Evolutionary conservation across 2,113 vertebrate species (phyloP).

Genomic region (Tyto alba): DNA sequence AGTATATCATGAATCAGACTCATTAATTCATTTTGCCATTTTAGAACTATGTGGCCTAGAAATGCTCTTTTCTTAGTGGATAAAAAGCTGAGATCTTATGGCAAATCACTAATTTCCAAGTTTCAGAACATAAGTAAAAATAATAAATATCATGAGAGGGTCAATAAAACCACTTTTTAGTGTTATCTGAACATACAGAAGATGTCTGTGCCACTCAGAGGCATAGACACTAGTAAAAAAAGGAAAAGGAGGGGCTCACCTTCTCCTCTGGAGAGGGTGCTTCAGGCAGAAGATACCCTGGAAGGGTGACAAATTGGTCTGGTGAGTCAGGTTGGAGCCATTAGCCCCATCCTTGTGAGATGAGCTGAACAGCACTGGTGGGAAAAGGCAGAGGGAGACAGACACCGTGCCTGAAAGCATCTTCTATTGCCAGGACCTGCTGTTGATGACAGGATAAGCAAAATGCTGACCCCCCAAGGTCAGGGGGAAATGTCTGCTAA

Average conservation of each 20-base stretch:
- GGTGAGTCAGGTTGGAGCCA: background rate
- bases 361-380: background rate
- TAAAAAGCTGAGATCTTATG: background rate
- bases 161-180: background rate
- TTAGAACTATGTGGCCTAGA: background rate
- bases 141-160: background rate
- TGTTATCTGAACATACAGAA: background rate
- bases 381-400: background rate
- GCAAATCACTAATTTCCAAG: background rate
- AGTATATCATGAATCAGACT: background rate
- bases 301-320: background rate
- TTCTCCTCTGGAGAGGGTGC: background rate
- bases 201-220: background rate
- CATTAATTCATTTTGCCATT: background rate
- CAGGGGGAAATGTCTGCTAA: background rate
- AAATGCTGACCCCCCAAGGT: background rate
- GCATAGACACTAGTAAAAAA: background rate
- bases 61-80: background rate
- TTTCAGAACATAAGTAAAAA: background rate
- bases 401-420: accelerated
- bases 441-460: background rate
- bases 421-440: background rate
- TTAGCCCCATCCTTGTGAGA: background rate
- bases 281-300: background rate
- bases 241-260: background rate